Evolutionary conservation across 1,140 invertebrate species (phyloP).

Genomic region (Drosophila lacertosa): DNA sequence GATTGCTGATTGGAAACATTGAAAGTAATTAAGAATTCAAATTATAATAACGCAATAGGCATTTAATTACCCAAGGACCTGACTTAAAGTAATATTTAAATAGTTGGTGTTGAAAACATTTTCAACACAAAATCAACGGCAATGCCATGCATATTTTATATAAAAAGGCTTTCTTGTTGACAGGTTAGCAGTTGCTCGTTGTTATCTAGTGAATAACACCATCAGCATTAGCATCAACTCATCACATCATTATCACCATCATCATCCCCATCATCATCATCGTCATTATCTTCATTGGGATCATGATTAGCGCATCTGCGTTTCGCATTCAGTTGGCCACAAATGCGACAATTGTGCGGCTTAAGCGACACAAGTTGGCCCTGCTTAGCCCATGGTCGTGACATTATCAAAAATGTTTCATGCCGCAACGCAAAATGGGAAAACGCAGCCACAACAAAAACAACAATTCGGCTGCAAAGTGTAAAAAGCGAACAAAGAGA

Average conservation of each 20-base stretch:
- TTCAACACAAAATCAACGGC: background rate
- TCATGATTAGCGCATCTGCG: constrained; percentile 16
- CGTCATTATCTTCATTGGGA: background rate
- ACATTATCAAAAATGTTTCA: constrained; percentile 51
- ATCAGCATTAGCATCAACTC: constrained; percentile 3
- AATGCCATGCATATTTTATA: background rate
- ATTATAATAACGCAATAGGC: no score
- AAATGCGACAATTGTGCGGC: constrained; percentile 45
- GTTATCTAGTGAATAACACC: constrained; percentile 4
- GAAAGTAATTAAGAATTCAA: no score
- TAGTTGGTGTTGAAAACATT: background rate
- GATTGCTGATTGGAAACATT: no score
- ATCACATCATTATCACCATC: background rate
- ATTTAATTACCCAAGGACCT: no score
- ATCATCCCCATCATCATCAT: constrained; percentile 7
- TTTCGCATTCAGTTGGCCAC: constrained; percentile 30
- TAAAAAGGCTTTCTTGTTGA: constrained; percentile 1
- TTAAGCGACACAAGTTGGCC: constrained; percentile 40
- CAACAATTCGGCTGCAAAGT: constrained; percentile 19
- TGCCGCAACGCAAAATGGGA: constrained; percentile 26
- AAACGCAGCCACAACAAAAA: constrained; percentile 2
- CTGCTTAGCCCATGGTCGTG: constrained; percentile 49
- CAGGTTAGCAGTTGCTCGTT: constrained; percentile 6
- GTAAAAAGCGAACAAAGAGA: constrained; percentile 13
- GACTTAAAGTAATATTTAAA: no score